These are phyloP conservation scores for Metellina segmentata DNA, from an alignment of 2,888 invertebrate genomes.

Conservation along the genomic window DNA sequence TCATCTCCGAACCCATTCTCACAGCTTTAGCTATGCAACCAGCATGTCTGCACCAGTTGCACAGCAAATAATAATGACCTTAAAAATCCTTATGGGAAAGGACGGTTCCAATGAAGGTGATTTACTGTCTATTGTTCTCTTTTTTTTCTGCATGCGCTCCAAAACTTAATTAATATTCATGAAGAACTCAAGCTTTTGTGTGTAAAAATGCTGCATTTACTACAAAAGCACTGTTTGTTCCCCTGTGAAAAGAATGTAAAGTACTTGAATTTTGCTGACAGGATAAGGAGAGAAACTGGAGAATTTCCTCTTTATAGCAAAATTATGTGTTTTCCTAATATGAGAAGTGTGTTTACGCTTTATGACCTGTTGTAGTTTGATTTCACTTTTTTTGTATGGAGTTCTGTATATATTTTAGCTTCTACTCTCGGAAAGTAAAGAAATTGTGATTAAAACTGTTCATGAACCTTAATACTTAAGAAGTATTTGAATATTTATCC, in stretches of 20 bases:
- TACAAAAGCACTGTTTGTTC: background rate
- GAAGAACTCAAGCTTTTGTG: background rate
- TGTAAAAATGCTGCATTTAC: background rate
- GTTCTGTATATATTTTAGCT: too few species aligned
- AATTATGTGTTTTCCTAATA: background rate
- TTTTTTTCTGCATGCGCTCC: background rate
- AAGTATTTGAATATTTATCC: too few species aligned
- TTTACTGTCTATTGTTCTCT: constrained; percentile 55
- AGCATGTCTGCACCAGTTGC: constrained; percentile 94
- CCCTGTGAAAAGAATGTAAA: background rate
- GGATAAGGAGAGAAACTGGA: background rate
- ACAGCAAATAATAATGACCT: constrained; percentile 93
- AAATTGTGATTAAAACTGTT: too few species aligned
- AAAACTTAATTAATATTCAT: constrained; percentile 2
- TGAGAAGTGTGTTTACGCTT: background rate
- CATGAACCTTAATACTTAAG: too few species aligned
- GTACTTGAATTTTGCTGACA: background rate
- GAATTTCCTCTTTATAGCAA: background rate
- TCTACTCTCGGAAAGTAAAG: too few species aligned
- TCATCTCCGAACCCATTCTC: constrained; percentile 89
- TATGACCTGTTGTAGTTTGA: too few species aligned
- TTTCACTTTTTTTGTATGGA: too few species aligned
- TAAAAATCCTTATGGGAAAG: constrained; percentile 92
- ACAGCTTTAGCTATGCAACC: constrained; percentile 92
- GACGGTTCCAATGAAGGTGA: constrained; percentile 88